Percentiles rank a stretch among this genome's conserved stretches.
Conservation (phyloP, 2,888 invertebrate genomes). For the Netelia virgata region DNA sequence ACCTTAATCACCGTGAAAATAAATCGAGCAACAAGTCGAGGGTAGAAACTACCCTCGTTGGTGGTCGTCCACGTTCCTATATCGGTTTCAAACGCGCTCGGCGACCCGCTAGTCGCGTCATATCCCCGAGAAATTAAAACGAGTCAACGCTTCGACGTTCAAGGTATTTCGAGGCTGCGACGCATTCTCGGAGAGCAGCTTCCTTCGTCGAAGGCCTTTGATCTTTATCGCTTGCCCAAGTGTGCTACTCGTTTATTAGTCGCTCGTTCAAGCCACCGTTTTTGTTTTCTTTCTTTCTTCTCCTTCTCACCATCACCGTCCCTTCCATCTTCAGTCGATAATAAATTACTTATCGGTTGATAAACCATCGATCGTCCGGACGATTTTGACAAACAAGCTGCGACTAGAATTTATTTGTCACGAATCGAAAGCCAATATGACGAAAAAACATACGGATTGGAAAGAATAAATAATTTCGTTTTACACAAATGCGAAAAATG, state of each 20-base stretch:
- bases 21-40: conserved; percentile 64
- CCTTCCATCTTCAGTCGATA: neutral
- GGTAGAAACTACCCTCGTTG: conserved; percentile 60
- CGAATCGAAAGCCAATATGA: no score
- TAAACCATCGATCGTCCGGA: no score
- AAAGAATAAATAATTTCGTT: neutral
- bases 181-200: conserved; percentile 50
- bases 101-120: neutral
- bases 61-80: conserved; percentile 50
- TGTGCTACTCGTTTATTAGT: conserved; percentile 53
- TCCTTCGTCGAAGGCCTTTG: conserved; percentile 61
- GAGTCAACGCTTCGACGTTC: conserved; percentile 59
- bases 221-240: conserved; percentile 66
- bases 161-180: conserved; percentile 63
- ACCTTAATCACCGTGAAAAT: conserved; percentile 46
- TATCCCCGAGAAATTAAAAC: conserved; percentile 47
- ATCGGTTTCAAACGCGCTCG: conserved; percentile 52
- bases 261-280: conserved; percentile 45
- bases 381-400: no score
- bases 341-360: conserved; percentile 44
- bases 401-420: no score
- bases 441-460: no score
- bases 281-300: conserved; percentile 30
- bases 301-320: neutral
- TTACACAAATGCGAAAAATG: neutral